Percentiles rank a stretch among this genome's conserved stretches.
Conservation (phyloP, 2,888 invertebrate genomes). For the Drosophila monieri region DNA sequence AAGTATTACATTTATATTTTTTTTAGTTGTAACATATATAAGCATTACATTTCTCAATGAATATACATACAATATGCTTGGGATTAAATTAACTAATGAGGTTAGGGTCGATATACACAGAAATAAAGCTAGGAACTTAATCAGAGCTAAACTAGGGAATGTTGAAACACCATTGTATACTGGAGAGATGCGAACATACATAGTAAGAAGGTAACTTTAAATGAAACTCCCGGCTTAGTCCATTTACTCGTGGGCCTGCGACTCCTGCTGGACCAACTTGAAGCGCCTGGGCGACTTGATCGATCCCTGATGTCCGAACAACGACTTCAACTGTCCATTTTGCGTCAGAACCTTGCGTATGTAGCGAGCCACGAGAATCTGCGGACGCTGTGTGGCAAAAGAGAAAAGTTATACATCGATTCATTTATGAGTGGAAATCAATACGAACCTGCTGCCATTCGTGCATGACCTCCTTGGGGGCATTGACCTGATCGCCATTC, state of each 20-base stretch:
- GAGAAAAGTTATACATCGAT: neutral
- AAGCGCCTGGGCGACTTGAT: slow-evolving; percentile 94
- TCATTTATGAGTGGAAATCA: neutral
- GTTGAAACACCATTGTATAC: slow-evolving; percentile 62
- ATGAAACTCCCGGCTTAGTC: slow-evolving; percentile 11
- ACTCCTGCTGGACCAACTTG: slow-evolving; percentile 95
- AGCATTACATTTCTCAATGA: slow-evolving; percentile 38
- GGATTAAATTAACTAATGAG: slow-evolving; percentile 63
- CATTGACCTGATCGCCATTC: slow-evolving; percentile 95
- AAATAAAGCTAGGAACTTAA: slow-evolving; percentile 57
- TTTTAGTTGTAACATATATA: slow-evolving; percentile 37
- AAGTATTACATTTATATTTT: slow-evolving; percentile 29
- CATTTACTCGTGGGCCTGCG: slow-evolving; percentile 93
- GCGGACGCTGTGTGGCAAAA: slow-evolving; percentile 87
- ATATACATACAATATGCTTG: slow-evolving; percentile 37
- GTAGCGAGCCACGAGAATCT: slow-evolving; percentile 91
- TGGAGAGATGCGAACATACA: slow-evolving; percentile 35
- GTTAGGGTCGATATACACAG: slow-evolving; percentile 42
- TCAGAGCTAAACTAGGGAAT: slow-evolving; percentile 67
- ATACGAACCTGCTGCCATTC: slow-evolving; percentile 90
- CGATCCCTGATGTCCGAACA: slow-evolving; percentile 90
- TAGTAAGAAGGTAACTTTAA: slow-evolving; percentile 46
- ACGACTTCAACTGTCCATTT: slow-evolving; percentile 89
- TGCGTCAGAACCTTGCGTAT: slow-evolving; percentile 92
- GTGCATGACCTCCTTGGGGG: slow-evolving; percentile 94